Base-by-base conservation (phyloP, 2,888 invertebrate genomes). In the Stramonita haemastoma region DNA sequence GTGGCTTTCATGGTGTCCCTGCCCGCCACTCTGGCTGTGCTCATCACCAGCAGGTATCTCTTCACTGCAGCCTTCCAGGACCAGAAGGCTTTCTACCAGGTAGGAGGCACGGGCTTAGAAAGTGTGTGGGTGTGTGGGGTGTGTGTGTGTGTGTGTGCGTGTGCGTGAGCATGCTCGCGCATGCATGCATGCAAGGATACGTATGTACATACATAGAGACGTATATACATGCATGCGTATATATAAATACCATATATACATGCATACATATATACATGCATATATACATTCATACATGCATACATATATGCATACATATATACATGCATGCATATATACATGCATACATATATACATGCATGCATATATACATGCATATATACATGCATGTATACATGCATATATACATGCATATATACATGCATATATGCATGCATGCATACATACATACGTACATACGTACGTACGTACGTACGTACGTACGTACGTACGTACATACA, bases 11-110 rank as follows among this genome's bases (percentile, higher is more conserved):
- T 99, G 94, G 98, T 97, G 32, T 97, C 99, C 93, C 98, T 98
- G n/a, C 99, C 99, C 88, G 98, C 98, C 96, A 97, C 99, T 93
- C 98, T 99, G 95, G 99, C 99, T 91, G 98, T 99, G 95, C 97
- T 98, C 94, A 98, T 99, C 96, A 99, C 99, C 93, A 99, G 99
- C 96, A 97, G 97, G 96, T 99, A 99, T 96, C 98, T 99, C 95
- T 99, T 99, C 96, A 97, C 98, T 0, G 26, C 13, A 22, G 98
- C 98, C 97, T 97, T 98, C 94, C 97, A 97, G 95, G 96, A 99
- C 91, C 97, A 94, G 86, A 93, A 93, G 84, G 91, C 92, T 86
- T 93, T 94, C 91, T 95, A 93, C 87, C 93, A 95, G 91, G 94
- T 89, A 4, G 19, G 87, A 22, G 70, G 17, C 4, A 19, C 19